Evolutionary conservation across 2,888 invertebrate species (phyloP), one percentile per base, ranked within the genome.

Genomic region (Cataglyphis altisquamis): DNA sequence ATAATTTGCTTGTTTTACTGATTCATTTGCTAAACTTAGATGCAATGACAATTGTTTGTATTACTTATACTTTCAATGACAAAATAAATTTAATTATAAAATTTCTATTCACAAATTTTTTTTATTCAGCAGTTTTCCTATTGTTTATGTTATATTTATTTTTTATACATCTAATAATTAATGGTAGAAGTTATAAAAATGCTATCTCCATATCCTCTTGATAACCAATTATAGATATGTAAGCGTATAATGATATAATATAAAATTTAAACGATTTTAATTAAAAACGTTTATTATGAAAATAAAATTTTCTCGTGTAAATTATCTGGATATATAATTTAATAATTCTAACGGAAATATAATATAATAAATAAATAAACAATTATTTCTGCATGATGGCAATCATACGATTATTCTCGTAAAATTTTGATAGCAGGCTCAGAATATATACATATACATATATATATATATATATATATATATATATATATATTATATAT

Each of bases 381-480:
- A 60, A 32, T 81, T 39, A 39, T 36, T 75, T 74, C 60, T 45
- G 29, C 52, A 9, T n/a, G 12, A 41, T n/a, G 29, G 12, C 41
- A 41, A 8, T 68, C 60, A 36, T 21, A 64, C 12, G 41, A 66
- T 83, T 41, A 25, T 70, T 36, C 29, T 25, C 83, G 83, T 48
- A 48, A 78, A 88, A 86, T 90, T 90, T 88, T 88, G 88, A 90
- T 83, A 86, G 75, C 82, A 82, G 86, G 72, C 82, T 73, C 84
- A 52, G 83, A 67, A 83, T 87, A 45, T 4, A 45, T 41, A 41
- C 0, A 12, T 41, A 12, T 0, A 41, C 4, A 41, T 12, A 12
- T 41, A 45, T 45, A 45, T 45, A 45, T 48, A 45, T 45, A 45
- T 15, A 45, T 45, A 4, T 45, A 45, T 15, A 45, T 45, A 48